A percentile compares a stretch with the other conserved stretches of the same genome.
phyloP scores from a whole-genome alignment of 35 echinoderm and acorn worm species.

The Anneissia japonica region DNA sequence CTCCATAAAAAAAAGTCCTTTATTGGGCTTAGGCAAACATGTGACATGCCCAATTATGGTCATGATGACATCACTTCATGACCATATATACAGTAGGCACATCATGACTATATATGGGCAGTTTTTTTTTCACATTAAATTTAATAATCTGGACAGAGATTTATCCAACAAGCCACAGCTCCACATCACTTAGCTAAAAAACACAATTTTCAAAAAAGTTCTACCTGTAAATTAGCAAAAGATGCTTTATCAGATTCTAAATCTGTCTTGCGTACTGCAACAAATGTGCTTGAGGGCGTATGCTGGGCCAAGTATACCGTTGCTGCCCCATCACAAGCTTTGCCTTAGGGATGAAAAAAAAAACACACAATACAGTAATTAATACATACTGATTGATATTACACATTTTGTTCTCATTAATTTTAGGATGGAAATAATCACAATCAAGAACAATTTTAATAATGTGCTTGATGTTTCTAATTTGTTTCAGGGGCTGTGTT shows the following conservation, averaged over 20 bases:
- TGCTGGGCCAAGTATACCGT: constrained; percentile 50
- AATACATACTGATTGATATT: too few relatives aligned
- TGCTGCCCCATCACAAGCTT: constrained; percentile 41
- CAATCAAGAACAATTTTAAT: too few relatives aligned
- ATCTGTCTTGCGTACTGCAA: constrained; percentile 51
- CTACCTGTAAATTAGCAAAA: constrained; percentile 49
- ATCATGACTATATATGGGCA: background rate
- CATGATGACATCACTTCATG: too few relatives aligned
- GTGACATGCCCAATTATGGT: too few relatives aligned
- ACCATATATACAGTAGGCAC: background rate
- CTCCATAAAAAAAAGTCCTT: too few relatives aligned
- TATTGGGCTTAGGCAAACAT: too few relatives aligned
- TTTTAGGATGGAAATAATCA: too few relatives aligned
- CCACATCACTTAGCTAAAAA: background rate
- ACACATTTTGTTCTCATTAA: too few relatives aligned
- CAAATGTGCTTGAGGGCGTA: constrained; percentile 19
- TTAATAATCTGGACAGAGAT: background rate
- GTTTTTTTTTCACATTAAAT: background rate
- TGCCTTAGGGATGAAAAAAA: too few relatives aligned
- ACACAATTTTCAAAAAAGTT: background rate
- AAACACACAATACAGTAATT: too few relatives aligned
- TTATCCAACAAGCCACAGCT: background rate
- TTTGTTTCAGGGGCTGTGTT: too few relatives aligned
- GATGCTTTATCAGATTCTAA: constrained; percentile 37
- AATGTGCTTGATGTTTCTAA: too few relatives aligned